Conservation (phyloP, 2,113 vertebrate species). For the Ellobius talpinus region DNA sequence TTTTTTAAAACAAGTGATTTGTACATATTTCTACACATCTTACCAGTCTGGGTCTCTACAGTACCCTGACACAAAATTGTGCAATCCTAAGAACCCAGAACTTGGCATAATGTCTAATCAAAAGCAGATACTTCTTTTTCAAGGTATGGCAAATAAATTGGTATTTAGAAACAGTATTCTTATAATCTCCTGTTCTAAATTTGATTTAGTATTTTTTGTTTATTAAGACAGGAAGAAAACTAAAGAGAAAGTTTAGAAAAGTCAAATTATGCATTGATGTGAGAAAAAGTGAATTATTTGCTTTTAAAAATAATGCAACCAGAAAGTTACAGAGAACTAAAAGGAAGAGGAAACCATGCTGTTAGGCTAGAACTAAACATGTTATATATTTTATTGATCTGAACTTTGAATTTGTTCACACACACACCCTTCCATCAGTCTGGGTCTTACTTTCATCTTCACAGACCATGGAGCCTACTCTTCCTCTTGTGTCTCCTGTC, state of each 20-base stretch:
- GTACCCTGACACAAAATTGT: not conserved
- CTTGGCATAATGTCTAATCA: not conserved
- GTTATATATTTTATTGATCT: not conserved
- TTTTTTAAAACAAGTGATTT: not conserved
- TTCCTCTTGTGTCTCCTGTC: not conserved
- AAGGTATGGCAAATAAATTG: not conserved
- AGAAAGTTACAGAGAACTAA: constrained; percentile 21
- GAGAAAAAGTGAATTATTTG: not conserved
- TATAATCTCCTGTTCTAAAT: not conserved
- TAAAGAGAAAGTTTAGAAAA: not conserved
- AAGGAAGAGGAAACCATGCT: constrained; percentile 6
- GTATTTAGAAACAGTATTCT: not conserved
- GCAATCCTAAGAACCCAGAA: not conserved
- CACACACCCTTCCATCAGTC: not conserved
- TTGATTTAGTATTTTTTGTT: not conserved
- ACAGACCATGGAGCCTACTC: not conserved
- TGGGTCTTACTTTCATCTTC: not conserved
- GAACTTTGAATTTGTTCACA: not conserved
- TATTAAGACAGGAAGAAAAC: not conserved
- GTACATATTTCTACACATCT: not conserved
- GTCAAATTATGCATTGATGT: not conserved
- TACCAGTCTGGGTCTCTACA: not conserved
- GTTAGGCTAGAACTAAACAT: not conserved
- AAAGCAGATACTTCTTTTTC: not conserved
- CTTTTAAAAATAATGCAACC: not conserved